Base-by-base conservation (phyloP, 2,113 vertebrate species). In the Gymnarchus niloticus region DNA sequence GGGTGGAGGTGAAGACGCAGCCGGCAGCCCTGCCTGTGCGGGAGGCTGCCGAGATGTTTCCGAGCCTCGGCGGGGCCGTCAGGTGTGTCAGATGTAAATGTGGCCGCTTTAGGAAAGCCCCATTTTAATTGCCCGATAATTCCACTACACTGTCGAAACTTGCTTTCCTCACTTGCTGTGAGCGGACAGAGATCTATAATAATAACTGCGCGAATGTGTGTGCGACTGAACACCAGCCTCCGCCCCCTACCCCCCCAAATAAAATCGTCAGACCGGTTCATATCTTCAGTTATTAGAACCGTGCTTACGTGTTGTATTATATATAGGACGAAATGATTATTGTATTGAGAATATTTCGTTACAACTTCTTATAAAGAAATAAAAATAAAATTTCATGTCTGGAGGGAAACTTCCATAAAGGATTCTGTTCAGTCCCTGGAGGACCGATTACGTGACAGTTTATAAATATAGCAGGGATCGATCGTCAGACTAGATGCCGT, bases 31-130 rank as follows among this genome's bases (percentile, higher is more conserved):
- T 48, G 46, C 46, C 48, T 81, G 80, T 33, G 80, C 49, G 46
- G 23, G 33, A 80, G 76, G 28, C 93, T 92, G 91, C 93, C 92
- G 91, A 92, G 93, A 92, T 89, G 87, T 92, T 92, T 90, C 90
- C 91, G 89, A 91, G 92, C 90, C 91, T 91, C 91, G 90, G 89
- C 89, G 89, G 91, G 91, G 90, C 92, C 92, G 88, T 93, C 89
- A 94, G 93, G 92, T 93, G 93, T 93, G 91, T 91, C 92, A 90
- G 88, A 93, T 94, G 93, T 91, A 93, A 94, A 94, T 93, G 87
- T 91, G 7, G 48, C 17, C 59, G 83, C 12, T 46, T 73, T 78
- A 86, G 91, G 91, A 90, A 92, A 92, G 91, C 89, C 91, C 92
- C 91, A 92, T 87, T 87, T 87, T 87, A 87, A 84, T 44, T 3